Evolutionary conservation across 1,140 invertebrate species (phyloP), one percentile per base, ranked within the genome.

Genomic region (Brachionus koreanus): DNA sequence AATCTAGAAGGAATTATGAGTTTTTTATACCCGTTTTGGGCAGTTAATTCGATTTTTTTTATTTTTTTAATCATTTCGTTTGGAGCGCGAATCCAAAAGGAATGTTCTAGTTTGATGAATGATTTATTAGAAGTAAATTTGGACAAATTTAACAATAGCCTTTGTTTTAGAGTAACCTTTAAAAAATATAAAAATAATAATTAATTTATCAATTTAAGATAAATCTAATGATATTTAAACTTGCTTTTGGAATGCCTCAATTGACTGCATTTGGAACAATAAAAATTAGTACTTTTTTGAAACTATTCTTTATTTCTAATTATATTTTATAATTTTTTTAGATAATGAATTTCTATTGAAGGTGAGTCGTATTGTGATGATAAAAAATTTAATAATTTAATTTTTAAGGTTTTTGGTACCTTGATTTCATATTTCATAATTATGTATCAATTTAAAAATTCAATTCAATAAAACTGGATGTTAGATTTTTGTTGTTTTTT

Each of bases 21-120:
- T 19, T 19, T 79, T 65, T 23, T 79, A 12, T 43, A 42, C 29
- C 76, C 76, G 13, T 79, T 79, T 65, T 79, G 76, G 76, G 7
- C 16, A 10, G 3, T 79, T 2, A 39, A 3, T 42, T 23, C 5
- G 16, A 16, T 13, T 5, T 3, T 39, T 25, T 16, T 61, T 19
- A 23, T 79, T 0, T 39, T 79, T 3, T 42, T 79, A 42, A 35
- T 13, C 10, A 12, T 61, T 35, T 1, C 33, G 3, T 61, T 63
- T 43, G 76, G 46, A 1, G 13, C 49, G 13, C 43, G 9, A 35
- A 42, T 79, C 3, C 19, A 43, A 25, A 23, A 9, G 2, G n/a
- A 61, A 65, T 49, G 19, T 13, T 37, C 16, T n/a, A 10, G n/a
- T 39, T n/a, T 43, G 1, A 33, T 79, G 19, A 49, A 63, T 10